Conservation (phyloP, 2,113 vertebrate species). For the Anarrhichthys ocellatus region DNA sequence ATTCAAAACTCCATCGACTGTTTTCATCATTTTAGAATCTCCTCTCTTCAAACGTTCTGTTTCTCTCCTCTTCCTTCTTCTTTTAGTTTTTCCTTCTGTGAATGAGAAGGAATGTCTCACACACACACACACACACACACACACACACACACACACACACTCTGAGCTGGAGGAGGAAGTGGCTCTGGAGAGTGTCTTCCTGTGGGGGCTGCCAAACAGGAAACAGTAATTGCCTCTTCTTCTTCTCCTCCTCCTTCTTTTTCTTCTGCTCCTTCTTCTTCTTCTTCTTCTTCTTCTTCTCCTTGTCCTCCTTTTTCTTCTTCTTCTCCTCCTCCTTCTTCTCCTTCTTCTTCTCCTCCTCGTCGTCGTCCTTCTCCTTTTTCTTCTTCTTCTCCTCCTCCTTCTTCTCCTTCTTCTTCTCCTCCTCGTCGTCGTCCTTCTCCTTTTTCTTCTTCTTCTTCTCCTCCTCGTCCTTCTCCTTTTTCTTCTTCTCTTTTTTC, state of each 20-base stretch:
- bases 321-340: no score
- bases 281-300: no score
- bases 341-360: no score
- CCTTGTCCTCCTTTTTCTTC: neutral
- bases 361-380: no score
- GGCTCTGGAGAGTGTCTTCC: conserved; percentile 71
- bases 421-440: no score
- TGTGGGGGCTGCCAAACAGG: conserved; percentile 77
- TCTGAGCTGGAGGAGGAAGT: conserved; percentile 76
- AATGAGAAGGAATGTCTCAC: conserved; percentile 54
- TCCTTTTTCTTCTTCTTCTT: no score
- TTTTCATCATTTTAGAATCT: neutral
- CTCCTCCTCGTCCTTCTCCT: no score
- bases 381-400: no score
- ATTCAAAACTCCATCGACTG: neutral
- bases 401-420: no score
- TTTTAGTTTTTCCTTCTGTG: conserved; percentile 17
- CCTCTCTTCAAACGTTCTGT: neutral
- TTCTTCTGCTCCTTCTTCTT: no score
- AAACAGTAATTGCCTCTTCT: conserved; percentile 65
- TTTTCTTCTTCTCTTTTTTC: no score
- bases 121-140: conserved; percentile 28
- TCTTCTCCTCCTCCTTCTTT: neutral
- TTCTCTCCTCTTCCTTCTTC: neutral
- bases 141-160: conserved; percentile 30